These are phyloP conservation scores for Saccostrea echinata DNA, from an alignment of 1,140 invertebrate species.

Conservation along the genomic window DNA sequence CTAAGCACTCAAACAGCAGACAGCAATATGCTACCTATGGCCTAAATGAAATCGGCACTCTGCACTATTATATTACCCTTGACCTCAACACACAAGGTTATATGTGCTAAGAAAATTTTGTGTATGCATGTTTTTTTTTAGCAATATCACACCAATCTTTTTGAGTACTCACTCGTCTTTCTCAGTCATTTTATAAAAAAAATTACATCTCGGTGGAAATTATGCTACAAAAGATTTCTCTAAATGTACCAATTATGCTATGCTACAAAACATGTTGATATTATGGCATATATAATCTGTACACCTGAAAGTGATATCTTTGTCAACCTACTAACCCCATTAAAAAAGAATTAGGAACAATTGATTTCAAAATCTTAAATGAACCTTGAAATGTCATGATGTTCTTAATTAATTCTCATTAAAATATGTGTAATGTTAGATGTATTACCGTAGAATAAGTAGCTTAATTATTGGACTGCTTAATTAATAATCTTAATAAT, in stretches of 20 bases:
- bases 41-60: background rate
- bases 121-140: background rate
- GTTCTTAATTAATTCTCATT: background rate
- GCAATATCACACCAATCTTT: background rate
- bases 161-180: background rate
- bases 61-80: background rate
- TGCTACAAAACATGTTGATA: background rate
- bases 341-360: background rate
- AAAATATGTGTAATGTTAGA: background rate
- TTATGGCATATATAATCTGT: background rate
- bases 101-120: conserved; percentile 6
- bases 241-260: background rate
- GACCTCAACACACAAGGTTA: background rate
- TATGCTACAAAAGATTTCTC: conserved; percentile 15
- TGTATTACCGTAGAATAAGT: background rate
- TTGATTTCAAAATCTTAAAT: background rate
- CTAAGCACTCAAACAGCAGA: background rate
- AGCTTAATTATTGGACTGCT: background rate
- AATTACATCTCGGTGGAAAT: conserved; percentile 17
- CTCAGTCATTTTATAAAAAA: background rate
- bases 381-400: background rate
- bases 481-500: too few relatives aligned
- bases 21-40: background rate
- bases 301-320: background rate
- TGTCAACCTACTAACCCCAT: background rate